Evolutionary conservation across 1,140 invertebrate species (phyloP).

Genomic region (Drosophila tani): DNA sequence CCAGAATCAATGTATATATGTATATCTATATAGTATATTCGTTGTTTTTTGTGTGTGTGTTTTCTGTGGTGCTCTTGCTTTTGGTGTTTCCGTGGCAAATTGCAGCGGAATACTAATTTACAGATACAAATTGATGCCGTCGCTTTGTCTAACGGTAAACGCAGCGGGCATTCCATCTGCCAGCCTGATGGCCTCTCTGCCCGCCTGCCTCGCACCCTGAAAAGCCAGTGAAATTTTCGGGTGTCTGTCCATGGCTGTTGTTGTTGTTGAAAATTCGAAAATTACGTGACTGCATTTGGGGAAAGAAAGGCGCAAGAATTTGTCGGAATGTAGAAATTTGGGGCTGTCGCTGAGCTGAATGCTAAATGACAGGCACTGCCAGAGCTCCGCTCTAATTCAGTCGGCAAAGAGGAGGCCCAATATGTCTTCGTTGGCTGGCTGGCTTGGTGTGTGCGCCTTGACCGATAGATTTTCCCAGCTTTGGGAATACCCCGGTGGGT

Average conservation of each 20-base stretch:
- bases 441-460: slow-evolving; percentile 2
- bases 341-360: slow-evolving; percentile 74
- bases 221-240: slow-evolving; percentile 60
- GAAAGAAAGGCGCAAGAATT: slow-evolving; percentile 73
- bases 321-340: slow-evolving; percentile 75
- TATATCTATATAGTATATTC: slow-evolving; percentile 4
- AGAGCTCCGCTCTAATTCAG: slow-evolving; percentile 12
- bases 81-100: slow-evolving; percentile 72
- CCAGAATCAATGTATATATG: slow-evolving; percentile 34
- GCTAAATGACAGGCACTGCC: slow-evolving; percentile 60
- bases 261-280: slow-evolving; percentile 77
- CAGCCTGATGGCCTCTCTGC: not conserved
- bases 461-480: slow-evolving; percentile 28
- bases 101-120: slow-evolving; percentile 81
- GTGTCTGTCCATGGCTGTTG: slow-evolving; percentile 15
- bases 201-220: not conserved
- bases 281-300: slow-evolving; percentile 78
- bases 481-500: not conserved
- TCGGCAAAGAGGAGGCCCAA: slow-evolving; percentile 17
- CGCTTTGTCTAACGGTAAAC: slow-evolving; percentile 58
- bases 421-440: slow-evolving; percentile 23
- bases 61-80: slow-evolving; percentile 14
- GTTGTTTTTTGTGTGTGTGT: slow-evolving; percentile 19
- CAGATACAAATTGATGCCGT: slow-evolving; percentile 79
- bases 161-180: slow-evolving; percentile 54